Conservation (phyloP, 1,140 invertebrate genomes). For the Drosophila sturtevanti region DNA sequence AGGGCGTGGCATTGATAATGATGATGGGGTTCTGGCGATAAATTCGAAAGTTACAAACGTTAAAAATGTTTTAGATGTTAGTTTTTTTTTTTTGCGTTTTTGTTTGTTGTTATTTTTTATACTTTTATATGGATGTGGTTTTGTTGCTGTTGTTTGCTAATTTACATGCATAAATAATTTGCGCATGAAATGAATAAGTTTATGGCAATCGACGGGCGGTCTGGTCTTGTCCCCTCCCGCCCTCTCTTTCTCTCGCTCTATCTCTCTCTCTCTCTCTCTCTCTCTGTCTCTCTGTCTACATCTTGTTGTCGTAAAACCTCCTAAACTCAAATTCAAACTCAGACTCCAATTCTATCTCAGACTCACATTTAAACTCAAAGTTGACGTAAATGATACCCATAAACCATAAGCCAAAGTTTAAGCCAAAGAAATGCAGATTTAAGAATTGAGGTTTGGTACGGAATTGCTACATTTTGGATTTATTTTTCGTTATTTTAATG, state of each 20-base stretch:
- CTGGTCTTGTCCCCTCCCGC: conserved; percentile 11
- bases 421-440: conserved; percentile 45
- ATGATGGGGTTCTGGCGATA: conserved; percentile 42
- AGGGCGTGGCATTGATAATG: conserved; percentile 62
- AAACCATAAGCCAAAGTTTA: conserved; percentile 58
- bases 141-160: conserved; percentile 39
- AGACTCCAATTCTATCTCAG: neutral
- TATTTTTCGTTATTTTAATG: conserved; percentile 6
- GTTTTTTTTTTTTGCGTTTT: conserved; percentile 16
- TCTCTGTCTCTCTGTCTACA: conserved; percentile 4
- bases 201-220: conserved; percentile 60
- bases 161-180: conserved; percentile 74
- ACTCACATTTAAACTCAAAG: conserved; percentile 26
- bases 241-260: no score
- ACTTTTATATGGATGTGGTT: neutral
- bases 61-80: conserved; percentile 22
- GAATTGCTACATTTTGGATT: conserved; percentile 32
- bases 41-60: conserved; percentile 59
- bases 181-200: conserved; percentile 64
- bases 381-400: conserved; percentile 64
- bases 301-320: conserved; percentile 39
- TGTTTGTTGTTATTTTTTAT: neutral
- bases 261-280: neutral
- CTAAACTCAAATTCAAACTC: neutral
- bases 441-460: conserved; percentile 35